A percentile compares a stretch with the other conserved stretches of the same genome.
These are phyloP conservation scores for Phenganax stokvisi DNA, from an alignment of 92 coral and sea anemone genomes.

Conservation along the genomic window DNA sequence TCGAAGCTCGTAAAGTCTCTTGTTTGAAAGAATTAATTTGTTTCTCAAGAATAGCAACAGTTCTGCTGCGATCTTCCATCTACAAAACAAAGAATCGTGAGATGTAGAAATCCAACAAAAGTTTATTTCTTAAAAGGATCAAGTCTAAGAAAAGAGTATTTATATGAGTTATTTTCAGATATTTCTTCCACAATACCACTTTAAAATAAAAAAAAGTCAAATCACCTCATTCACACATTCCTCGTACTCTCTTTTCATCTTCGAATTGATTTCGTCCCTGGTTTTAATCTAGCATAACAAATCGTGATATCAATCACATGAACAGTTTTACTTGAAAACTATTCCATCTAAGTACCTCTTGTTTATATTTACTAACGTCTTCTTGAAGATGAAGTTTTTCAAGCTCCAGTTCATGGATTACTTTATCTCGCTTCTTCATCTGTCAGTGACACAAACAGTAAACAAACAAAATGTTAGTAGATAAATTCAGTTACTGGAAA, in stretches of 20 bases:
- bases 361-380: constrained; percentile 74
- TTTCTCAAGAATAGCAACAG: constrained; percentile 59
- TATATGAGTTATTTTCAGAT: too few relatives aligned
- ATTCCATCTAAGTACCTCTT: constrained; percentile 49
- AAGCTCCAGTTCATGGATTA: constrained; percentile 85
- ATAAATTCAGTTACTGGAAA: not conserved
- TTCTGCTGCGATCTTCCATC: constrained; percentile 83
- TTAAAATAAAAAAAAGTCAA: too few relatives aligned
- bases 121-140: not conserved
- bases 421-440: constrained; percentile 88
- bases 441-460: not conserved
- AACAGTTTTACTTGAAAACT: not conserved
- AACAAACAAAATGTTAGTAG: not conserved
- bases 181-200: too few relatives aligned
- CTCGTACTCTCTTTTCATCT: constrained; percentile 79
- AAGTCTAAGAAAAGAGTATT: too few relatives aligned
- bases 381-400: constrained; percentile 88
- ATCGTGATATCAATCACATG: too few relatives aligned
- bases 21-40: constrained; percentile 14
- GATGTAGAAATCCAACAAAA: not conserved
- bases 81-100: constrained; percentile 7
- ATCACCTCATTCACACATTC: constrained; percentile 85
- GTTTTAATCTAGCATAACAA: constrained; percentile 67
- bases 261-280: constrained; percentile 73
- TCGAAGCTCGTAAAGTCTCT: not conserved